Evolutionary conservation across 2,888 invertebrate species (phyloP), one percentile per base, ranked within the genome.

Genomic region (Mythimna albipuncta): DNA sequence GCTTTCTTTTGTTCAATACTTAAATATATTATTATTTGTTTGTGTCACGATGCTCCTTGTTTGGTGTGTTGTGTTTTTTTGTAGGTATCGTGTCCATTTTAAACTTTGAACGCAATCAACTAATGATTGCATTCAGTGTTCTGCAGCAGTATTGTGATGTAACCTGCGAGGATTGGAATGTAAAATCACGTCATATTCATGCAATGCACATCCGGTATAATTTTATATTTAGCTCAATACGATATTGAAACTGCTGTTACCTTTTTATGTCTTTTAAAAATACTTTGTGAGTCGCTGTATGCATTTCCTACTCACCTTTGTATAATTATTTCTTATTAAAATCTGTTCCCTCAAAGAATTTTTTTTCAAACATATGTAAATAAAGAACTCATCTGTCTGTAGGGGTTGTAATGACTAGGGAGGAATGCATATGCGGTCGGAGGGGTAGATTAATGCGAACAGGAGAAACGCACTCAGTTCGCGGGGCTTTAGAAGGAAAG

Each of bases 381-480:
- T 80, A 75, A 80, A 85, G 85, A 85, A 89, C 86, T 86, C 90
- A 84, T 90, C 88, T 88, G 86, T 85, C 87, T 82, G 75, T 77
- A 78, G 79, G 88, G 88, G 88, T 86, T 84, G 81, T 85, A 84
- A 85, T 83, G 77, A 73, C 41, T 69, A 80, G 87, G 86, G 83
- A 78, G 81, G 26, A 76, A 75, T 70, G 77, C 68, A 74, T 72
- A 70, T 79, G 79, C 61, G 78, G 79, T 74, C 21, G 81, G 70
- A 26, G 77, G 68, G 77, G 81, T 64, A 62, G 72, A 75, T 82
- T 82, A 82, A 77, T 79, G 73, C 66, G 44, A 67, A 58, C 62
- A 52, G 61, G 50, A 81, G 69, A 73, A 79, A 77, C 66, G 74
- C 72, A 79, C 72, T 76, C 74, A 52, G 47, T 57, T 61, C 66